A percentile compares a stretch with the other conserved stretches of the same genome.
Evolutionary conservation across 2,888 invertebrate species (phyloP).

Genomic region (Calameuta idolon): DNA sequence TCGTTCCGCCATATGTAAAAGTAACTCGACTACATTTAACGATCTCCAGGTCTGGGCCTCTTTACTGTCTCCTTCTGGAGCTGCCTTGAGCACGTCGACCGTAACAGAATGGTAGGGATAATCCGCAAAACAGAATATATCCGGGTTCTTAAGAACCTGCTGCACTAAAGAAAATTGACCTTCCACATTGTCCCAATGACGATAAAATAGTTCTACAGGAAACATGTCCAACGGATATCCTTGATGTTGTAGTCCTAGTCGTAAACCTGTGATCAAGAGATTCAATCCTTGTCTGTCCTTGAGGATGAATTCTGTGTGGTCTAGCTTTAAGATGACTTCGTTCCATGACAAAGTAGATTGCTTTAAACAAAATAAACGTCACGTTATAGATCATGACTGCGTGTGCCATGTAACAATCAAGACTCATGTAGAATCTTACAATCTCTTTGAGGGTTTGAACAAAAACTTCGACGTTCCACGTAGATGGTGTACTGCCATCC

Average conservation of each 20-base stretch:
- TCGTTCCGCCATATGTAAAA: conserved; percentile 88
- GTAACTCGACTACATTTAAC: conserved; percentile 88
- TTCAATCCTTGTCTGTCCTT: conserved; percentile 89
- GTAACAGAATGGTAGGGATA: conserved; percentile 88
- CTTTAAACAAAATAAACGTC: conserved; percentile 45
- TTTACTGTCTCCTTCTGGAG: conserved; percentile 94
- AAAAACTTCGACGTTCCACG: conserved; percentile 96
- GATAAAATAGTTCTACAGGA: conserved; percentile 90
- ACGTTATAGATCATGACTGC: not conserved
- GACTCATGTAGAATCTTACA: conserved; percentile 65
- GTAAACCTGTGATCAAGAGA: conserved; percentile 84
- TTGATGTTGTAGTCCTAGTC: conserved; percentile 83
- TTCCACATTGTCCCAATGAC: conserved; percentile 93
- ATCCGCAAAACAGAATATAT: conserved; percentile 95
- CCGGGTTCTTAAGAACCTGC: conserved; percentile 89
- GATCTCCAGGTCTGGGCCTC: conserved; percentile 95
- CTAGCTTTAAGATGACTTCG: conserved; percentile 91
- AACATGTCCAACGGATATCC: conserved; percentile 79
- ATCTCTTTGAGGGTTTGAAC: conserved; percentile 92
- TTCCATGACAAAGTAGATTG: conserved; percentile 88
- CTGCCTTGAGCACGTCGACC: conserved; percentile 90
- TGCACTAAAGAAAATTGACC: conserved; percentile 91
- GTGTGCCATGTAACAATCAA: not conserved
- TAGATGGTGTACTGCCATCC: conserved; percentile 65
- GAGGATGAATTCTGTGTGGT: conserved; percentile 89